These are phyloP conservation scores for Sarcophaga variegata DNA, from an alignment of 2,888 invertebrate genomes.

Conservation along the genomic window DNA sequence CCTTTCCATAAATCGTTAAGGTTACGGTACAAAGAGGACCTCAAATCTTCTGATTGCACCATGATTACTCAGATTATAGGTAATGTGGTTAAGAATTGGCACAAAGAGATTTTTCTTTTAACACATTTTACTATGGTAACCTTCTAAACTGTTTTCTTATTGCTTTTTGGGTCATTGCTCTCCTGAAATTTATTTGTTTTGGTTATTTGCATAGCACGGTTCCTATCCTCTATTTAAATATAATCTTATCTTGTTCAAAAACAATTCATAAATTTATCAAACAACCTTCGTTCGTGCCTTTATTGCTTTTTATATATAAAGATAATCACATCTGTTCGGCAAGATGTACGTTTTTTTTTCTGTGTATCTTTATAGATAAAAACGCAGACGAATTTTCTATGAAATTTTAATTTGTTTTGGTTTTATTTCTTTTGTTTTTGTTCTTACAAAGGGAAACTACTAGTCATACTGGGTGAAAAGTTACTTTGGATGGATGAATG, in stretches of 20 bases:
- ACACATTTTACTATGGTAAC: not conserved
- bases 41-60: not conserved
- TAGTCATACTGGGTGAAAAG: not conserved
- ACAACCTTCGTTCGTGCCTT: slow-evolving; percentile 4
- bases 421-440: not conserved
- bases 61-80: not conserved
- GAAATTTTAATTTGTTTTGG: slow-evolving; percentile 4
- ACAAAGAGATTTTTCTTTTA: not conserved
- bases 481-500: not conserved
- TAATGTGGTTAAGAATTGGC: not conserved
- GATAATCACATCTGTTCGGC: not conserved
- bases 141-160: not conserved
- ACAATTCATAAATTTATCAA: not conserved
- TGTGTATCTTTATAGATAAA: slow-evolving; percentile 20
- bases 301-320: slow-evolving; percentile 26
- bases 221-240: not conserved
- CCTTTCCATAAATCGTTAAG: not conserved
- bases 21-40: not conserved
- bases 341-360: not conserved
- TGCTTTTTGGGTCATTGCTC: not conserved
- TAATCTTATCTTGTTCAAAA: not conserved
- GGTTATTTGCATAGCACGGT: too few species aligned
- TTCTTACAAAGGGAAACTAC: not conserved
- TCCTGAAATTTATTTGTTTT: too few species aligned
- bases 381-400: not conserved